Base-by-base conservation (phyloP, 2,888 invertebrate species). In the Helicoverpa assulta region DNA sequence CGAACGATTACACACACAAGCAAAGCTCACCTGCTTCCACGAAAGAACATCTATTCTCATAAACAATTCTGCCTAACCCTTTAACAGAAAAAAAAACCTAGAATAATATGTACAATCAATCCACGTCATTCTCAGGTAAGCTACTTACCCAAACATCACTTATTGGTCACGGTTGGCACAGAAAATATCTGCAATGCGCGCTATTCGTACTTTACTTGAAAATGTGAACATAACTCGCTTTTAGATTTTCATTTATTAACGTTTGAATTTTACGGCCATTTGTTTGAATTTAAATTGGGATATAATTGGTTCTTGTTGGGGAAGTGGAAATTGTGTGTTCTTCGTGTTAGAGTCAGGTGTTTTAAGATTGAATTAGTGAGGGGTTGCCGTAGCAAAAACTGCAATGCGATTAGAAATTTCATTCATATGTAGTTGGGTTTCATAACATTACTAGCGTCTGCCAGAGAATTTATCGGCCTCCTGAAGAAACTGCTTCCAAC, bases 101-200 rank as follows among this genome's bases (percentile, higher is more conserved):
- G 37, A 10, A 43, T 43, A 3, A 16, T 16, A 43, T 43, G 16
- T 19, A 18, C 51, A 12, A 51, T 51, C 19, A 19, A 51, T 51
- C 51, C 18, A 19, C 19, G 51, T 51, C 51, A 6, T 6, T 3
- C 10, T 10, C 51, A 51, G 51, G 19, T 19, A 19, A 51, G 10
- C 51, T 51, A 51, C 18, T 51, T 19, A 51, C 19, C 51, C 7
- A 19, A 51, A 51, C n/a, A n/a, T 51, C 51, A 51, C 16, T 6
- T 43, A 51, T 51, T 19, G 51, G 51, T 19, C 51, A 51, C 19
- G 51, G 51, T 51, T 51, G 19, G 51, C 51, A 51, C 51, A 19
- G 51, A 18, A 19, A 51, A 18, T 51, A 51, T 18, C 51, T 19
- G 51, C 51, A 51, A 6, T 51, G 51, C 51, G 51, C 51, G 5